A percentile compares a stretch with the other conserved stretches of the same genome.
These are phyloP conservation scores for Panopea generosa DNA, from an alignment of 2,888 invertebrate genomes.

Conservation along the genomic window DNA sequence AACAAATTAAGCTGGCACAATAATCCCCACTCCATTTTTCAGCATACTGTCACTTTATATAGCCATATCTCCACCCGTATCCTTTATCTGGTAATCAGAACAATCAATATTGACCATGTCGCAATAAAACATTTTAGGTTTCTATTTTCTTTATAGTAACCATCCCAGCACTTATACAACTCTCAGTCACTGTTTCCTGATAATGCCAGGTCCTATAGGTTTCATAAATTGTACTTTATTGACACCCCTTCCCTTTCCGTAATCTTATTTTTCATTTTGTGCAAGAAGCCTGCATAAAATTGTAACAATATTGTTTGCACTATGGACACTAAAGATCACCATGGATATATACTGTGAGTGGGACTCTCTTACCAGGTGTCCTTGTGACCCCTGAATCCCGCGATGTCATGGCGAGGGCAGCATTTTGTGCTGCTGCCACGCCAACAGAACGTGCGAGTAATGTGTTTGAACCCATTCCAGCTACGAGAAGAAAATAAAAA, in stretches of 20 bases:
- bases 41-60: too few species aligned
- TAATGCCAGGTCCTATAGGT: too few species aligned
- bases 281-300: too few species aligned
- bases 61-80: too few species aligned
- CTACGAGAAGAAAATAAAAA: constrained; percentile 33
- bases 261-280: not conserved
- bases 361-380: constrained; percentile 46
- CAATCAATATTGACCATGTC: too few species aligned
- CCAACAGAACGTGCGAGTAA: constrained; percentile 32
- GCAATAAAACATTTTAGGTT: too few species aligned
- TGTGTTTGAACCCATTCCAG: constrained; percentile 39
- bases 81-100: too few species aligned
- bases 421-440: constrained; percentile 40
- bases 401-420: constrained; percentile 33
- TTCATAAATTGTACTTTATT: not conserved
- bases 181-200: too few species aligned
- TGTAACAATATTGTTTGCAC: constrained; percentile 15
- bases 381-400: constrained; percentile 44
- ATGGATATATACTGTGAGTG: constrained; percentile 3
- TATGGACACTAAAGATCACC: not conserved
- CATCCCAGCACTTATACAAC: too few species aligned
- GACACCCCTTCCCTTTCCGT: not conserved
- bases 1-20: too few species aligned
- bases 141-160: too few species aligned
- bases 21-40: too few species aligned